Base-by-base conservation (phyloP, 2,888 invertebrate species). In the Steinernema scapterisci region DNA sequence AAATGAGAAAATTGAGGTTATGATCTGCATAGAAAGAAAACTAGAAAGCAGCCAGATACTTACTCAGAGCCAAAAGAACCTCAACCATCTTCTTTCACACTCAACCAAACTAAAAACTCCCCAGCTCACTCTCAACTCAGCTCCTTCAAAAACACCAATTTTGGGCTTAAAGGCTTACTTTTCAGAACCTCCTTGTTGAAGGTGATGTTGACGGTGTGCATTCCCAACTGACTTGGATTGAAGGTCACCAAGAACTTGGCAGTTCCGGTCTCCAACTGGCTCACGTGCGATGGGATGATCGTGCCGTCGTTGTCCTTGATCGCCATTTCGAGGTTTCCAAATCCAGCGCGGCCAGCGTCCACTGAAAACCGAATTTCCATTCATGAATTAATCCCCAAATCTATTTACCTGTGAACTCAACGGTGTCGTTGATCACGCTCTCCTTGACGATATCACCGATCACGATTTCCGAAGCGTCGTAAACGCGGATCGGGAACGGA, bases 261-360 rank as follows among this genome's bases (percentile, higher is more conserved):
- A 79, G 82, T 75, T 25, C 87, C 86, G 43, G 79, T 82, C 76
- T 86, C 86, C 71, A 86, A 75, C 72, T 87, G 86, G n/a, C 83
- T 83, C n/a, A 86, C 86, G 72, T 86, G 86, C 9, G 87, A 87
- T 6, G 86, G 86, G 51, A 86, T 87, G 75, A 86, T 96, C 94
- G 79, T 94, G 91, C 73, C 95, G 94, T 88, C 94, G 91, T 54
- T 95, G 94, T 83, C 74, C 78, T 94, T 94, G 83, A 99, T 95
- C 70, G 95, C 95, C 82, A 97, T 97, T 90, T 97, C 97, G 81
- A 97, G 90, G 77, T 88, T 89, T 73, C 97, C 97, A 90, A 97
- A 97, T 11, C 97, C 97, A 70, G 97, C 95, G 88, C 95, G 93
- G 79, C 94, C 94, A 1, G 96, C 96, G 88, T 97, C 96, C 72